Evolutionary conservation across 2,113 vertebrate genomes (phyloP).

Genomic region (Gavialis gangeticus): DNA sequence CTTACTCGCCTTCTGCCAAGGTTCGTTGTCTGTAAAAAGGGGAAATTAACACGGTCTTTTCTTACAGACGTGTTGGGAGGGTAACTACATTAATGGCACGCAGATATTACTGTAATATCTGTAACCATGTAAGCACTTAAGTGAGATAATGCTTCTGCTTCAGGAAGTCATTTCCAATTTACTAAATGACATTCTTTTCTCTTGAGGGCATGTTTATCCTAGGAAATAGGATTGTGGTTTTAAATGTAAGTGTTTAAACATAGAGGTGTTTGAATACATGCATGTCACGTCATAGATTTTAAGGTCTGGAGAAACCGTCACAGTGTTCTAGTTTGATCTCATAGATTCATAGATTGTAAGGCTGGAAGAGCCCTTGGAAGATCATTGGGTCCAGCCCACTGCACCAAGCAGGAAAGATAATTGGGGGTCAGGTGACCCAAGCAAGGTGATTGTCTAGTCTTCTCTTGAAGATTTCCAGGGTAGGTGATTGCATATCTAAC

Average conservation of each 20-base stretch:
- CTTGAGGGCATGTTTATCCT: neutral
- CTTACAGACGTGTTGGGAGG: neutral
- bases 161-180: neutral
- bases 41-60: neutral
- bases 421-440: neutral
- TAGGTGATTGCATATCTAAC: neutral
- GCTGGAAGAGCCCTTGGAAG: no score
- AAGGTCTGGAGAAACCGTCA: neutral
- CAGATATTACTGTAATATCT: neutral
- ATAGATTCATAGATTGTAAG: no score
- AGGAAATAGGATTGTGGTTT: neutral
- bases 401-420: neutral
- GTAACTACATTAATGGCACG: neutral
- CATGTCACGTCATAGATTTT: neutral
- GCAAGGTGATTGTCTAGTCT: neutral
- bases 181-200: neutral
- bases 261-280: slow-evolving; percentile 1
- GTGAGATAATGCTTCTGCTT: neutral
- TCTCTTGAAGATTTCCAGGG: neutral
- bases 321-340: no score
- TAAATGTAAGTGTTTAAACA: neutral
- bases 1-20: neutral
- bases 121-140: neutral
- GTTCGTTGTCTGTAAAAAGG: neutral
- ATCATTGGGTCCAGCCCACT: no score